Base-by-base conservation (phyloP, 2,888 invertebrate species). In the Lepidonotus clava region DNA sequence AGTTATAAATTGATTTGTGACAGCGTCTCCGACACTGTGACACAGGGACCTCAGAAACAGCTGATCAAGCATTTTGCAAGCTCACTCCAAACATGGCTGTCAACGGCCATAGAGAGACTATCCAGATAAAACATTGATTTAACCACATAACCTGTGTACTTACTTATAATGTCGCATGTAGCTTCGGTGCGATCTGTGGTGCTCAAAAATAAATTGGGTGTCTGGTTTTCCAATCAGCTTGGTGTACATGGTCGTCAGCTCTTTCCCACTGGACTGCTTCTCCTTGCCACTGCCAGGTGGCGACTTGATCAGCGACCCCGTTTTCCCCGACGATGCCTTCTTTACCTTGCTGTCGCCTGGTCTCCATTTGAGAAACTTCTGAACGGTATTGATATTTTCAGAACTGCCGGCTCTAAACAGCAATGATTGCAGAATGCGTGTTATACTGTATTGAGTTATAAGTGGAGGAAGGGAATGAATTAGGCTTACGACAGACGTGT, bases 161-260 rank as follows among this genome's bases (percentile, higher is more conserved):
- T 46, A 83, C 83, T 51, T 83, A 28, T 83, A 83, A 21, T 41
- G 51, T 0, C 51, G 83, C 83, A 83, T 83, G 51, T 83, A 83
- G 51, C 51, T 51, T n/a, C 51, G 24, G 46, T 83, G 83, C 8
- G 83, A 51, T 34, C 40, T 2, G 83, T 83, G 36, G 28, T 83
- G 83, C 32, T 8, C 6, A 83, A 83, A 83, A 21, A 24, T n/a
- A 34, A 32, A 83, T 1, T n/a, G 41, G 1, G 32, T 83, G 1
- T 83, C 83, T 11, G 38, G 21, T 51, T 11, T 51, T 51, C 14
- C 51, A 51, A 14, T 11, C 51, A 21, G 51, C n/a, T n/a, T n/a
- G n/a, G n/a, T n/a, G n/a, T n/a, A n/a, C n/a, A n/a, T n/a, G n/a
- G n/a, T n/a, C n/a, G n/a, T n/a, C n/a, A n/a, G n/a, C n/a, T n/a